Percentiles rank a stretch among this genome's conserved stretches.
Evolutionary conservation across 2,888 invertebrate genomes (phyloP).

Genomic region (Ligdia adustata): DNA sequence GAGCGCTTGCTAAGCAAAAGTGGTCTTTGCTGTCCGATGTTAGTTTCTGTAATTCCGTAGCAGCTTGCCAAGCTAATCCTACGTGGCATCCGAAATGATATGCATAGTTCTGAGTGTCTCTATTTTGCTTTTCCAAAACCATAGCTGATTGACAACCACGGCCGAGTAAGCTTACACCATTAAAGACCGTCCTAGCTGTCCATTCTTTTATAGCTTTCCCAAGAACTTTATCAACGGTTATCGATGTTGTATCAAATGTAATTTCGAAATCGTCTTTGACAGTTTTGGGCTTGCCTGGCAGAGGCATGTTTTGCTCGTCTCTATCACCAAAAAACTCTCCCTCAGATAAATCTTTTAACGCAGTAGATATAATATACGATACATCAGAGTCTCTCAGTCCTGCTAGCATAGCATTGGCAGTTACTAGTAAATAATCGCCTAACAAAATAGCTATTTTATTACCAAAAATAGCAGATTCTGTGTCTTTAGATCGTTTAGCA

Average conservation of each 20-base stretch:
- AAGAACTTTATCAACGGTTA: constrained; percentile 65
- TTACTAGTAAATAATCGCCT: constrained; percentile 93
- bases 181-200: constrained; percentile 88
- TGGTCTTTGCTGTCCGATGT: constrained; percentile 86
- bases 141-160: constrained; percentile 92
- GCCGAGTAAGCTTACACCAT: constrained; percentile 87
- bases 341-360: constrained; percentile 91
- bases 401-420: constrained; percentile 92
- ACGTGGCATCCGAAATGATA: constrained; percentile 92
- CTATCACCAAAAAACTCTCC: constrained; percentile 92
- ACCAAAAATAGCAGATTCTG: constrained; percentile 91
- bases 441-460: constrained; percentile 94
- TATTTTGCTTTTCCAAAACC: constrained; percentile 88
- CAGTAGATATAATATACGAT: constrained; percentile 91
- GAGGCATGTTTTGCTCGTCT: constrained; percentile 89
- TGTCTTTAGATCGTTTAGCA: constrained; percentile 82
- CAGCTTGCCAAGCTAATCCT: constrained; percentile 92
- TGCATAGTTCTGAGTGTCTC: constrained; percentile 87
- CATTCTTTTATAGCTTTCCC: constrained; percentile 88
- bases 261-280: constrained; percentile 60
- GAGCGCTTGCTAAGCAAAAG: constrained; percentile 91
- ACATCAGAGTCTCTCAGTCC: constrained; percentile 88
- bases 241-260: constrained; percentile 65
- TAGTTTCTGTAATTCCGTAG: constrained; percentile 65
- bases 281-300: constrained; percentile 86